These are phyloP conservation scores for Pandemis corylana DNA, from an alignment of 2,888 invertebrate species.

Conservation along the genomic window DNA sequence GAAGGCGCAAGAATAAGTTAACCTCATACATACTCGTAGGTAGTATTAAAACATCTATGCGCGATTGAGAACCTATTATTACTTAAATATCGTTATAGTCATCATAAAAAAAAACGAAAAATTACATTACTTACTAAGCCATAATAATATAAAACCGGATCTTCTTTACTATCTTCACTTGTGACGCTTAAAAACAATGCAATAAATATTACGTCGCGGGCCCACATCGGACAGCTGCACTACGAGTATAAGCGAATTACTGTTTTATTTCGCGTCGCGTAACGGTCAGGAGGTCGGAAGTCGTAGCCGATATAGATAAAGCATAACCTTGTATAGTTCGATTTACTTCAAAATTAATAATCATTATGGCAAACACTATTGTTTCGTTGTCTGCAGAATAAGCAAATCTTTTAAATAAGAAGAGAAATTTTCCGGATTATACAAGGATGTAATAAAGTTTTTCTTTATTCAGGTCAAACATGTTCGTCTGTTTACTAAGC, in stretches of 20 bases:
- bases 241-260: constrained; percentile 10
- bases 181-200: constrained; percentile 47
- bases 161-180: constrained; percentile 55
- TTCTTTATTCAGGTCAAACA: too few species aligned
- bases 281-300: constrained; percentile 48
- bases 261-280: constrained; percentile 4
- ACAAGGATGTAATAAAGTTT: too few species aligned
- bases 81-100: too few species aligned
- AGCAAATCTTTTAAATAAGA: too few species aligned
- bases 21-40: too few species aligned
- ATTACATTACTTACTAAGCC: constrained; percentile 67
- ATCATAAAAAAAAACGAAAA: too few species aligned
- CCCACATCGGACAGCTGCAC: constrained; percentile 55
- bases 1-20: too few species aligned
- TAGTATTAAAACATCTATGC: too few species aligned
- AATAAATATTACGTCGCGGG: constrained; percentile 54
- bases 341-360: not conserved
- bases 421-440: too few species aligned
- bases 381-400: too few species aligned
- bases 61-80: too few species aligned
- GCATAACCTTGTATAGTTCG: constrained; percentile 59
- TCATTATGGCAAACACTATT: not conserved
- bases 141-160: constrained; percentile 72
- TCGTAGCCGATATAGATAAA: constrained; percentile 67
- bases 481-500: too few species aligned